Evolutionary conservation across 2,797 vertebrate genomes (phyloP), one percentile per base, ranked within the genome.

Genomic region (Buphagus erythrorhynchus): DNA sequence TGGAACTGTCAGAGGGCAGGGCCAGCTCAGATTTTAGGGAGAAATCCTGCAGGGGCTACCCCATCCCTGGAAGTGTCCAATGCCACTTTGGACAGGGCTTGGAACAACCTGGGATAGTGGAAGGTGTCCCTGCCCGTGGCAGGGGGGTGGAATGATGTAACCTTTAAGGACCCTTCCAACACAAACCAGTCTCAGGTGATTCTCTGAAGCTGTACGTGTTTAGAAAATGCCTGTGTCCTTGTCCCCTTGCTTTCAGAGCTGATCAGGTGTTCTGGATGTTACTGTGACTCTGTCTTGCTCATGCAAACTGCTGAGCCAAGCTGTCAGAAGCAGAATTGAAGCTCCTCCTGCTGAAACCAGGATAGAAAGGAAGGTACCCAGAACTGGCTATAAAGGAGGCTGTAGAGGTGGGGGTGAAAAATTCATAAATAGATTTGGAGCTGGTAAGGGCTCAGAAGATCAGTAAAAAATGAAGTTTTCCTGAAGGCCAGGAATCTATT

Each of bases 101-200:
- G 51, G 29, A 58, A 7, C 48, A 36, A 0, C 5, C 16, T 36
- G 57, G 43, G 28, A 3, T 1, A 1, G 7, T 2, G 43, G 16
- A 6, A 38, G 7, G 5, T 38, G n/a, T 38, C 29, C 33, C 31
- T 68, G 22, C 19, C 52, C 22, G 2, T 17, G 42, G 55, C 26
- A 61, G 16, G 18, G 11, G 0, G 0, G 0, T 42, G 31, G 20
- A 6, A 13, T 45, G 61, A 21, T 5, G 8, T 28, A 28, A 10
- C 7, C 48, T 75, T 29, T 11, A 13, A 55, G 31, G 35, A 20
- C 16, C 19, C 2, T 43, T 43, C n/a, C 24, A 25, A 1, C 16
- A 3, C 55, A 55, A 29, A 13, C 8, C 24, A 4, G 9, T 22
- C 28, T 10, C 43, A 31, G 57, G 33, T 33, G 29, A 6, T 31